Conservation (phyloP, 2,797 vertebrate genomes). For the Rallus crepitans region DNA sequence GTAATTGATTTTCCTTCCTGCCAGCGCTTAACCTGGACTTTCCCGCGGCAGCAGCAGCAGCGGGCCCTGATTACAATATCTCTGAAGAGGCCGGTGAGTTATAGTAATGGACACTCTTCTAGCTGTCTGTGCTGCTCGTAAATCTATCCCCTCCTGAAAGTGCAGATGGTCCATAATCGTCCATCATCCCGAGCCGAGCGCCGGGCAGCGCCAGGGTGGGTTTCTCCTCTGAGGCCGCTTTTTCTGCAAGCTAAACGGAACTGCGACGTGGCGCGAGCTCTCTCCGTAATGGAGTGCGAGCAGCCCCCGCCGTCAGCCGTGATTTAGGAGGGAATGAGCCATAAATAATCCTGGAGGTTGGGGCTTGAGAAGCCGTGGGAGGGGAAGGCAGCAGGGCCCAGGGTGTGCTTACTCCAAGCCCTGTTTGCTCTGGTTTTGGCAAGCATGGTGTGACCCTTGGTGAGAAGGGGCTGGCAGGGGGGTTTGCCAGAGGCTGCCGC, state of each 20-base stretch:
- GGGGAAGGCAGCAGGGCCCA: not conserved
- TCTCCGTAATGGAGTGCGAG: conserved; percentile 4
- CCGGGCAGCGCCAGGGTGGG: conserved; percentile 75
- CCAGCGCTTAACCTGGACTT: conserved; percentile 48
- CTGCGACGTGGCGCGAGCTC: not conserved
- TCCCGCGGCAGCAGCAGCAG: not conserved
- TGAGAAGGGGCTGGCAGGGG: rapidly evolving
- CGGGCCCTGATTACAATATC: conserved; percentile 69
- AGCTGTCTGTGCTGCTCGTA: conserved; percentile 82
- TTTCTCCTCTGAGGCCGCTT: conserved; percentile 75
- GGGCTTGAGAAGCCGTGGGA: not conserved
- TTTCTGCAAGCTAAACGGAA: conserved; percentile 81
- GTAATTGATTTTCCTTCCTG: conserved; percentile 52
- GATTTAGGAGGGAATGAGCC: conserved; percentile 14
- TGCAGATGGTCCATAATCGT: conserved; percentile 88
- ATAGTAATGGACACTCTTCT: conserved; percentile 85
- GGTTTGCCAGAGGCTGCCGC: not conserved
- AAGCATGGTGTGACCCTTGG: not conserved
- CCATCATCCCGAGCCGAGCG: conserved; percentile 79
- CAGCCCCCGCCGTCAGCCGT: not conserved
- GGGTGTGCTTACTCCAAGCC: not conserved
- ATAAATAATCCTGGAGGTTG: not conserved
- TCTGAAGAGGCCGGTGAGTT: conserved; percentile 83
- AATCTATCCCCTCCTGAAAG: conserved; percentile 84
- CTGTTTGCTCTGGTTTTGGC: not conserved